Percentiles rank a stretch among this genome's conserved stretches.
Evolutionary conservation across 2,797 vertebrate genomes (phyloP).

Genomic region (Chaunax sp.): DNA sequence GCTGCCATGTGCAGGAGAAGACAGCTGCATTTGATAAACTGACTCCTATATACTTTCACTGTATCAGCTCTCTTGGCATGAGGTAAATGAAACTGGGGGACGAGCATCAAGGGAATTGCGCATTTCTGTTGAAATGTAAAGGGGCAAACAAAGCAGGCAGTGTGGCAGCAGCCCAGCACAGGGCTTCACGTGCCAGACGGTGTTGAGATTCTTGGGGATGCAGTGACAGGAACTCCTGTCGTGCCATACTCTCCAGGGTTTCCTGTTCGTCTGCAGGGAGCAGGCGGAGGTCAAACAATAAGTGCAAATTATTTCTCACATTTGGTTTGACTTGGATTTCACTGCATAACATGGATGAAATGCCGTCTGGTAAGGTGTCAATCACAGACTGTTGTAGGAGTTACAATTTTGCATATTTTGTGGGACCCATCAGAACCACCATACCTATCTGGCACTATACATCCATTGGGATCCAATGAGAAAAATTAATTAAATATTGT

Average conservation of each 20-base stretch:
- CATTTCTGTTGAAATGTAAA: constrained; percentile 69
- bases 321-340: constrained; percentile 38
- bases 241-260: constrained; percentile 41
- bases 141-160: constrained; percentile 79
- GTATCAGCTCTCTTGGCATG: constrained; percentile 81
- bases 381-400: constrained; percentile 8
- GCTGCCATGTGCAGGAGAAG: constrained; percentile 69
- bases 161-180: constrained; percentile 65
- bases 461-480: too few relatives aligned
- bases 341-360: constrained; percentile 12
- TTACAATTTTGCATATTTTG: not conserved
- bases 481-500: too few relatives aligned
- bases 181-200: constrained; percentile 54
- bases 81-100: constrained; percentile 78
- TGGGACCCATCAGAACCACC: not conserved
- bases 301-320: constrained; percentile 23
- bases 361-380: constrained; percentile 23
- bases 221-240: constrained; percentile 57
- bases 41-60: constrained; percentile 76
- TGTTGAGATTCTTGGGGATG: constrained; percentile 47
- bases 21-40: constrained; percentile 84
- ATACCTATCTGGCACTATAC: too few relatives aligned
- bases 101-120: constrained; percentile 74
- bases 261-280: constrained; percentile 59
- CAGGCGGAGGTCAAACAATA: constrained; percentile 45